These are phyloP conservation scores for Pseudanteris insignis DNA, from an alignment of 2,888 invertebrate genomes.

Conservation along the genomic window DNA sequence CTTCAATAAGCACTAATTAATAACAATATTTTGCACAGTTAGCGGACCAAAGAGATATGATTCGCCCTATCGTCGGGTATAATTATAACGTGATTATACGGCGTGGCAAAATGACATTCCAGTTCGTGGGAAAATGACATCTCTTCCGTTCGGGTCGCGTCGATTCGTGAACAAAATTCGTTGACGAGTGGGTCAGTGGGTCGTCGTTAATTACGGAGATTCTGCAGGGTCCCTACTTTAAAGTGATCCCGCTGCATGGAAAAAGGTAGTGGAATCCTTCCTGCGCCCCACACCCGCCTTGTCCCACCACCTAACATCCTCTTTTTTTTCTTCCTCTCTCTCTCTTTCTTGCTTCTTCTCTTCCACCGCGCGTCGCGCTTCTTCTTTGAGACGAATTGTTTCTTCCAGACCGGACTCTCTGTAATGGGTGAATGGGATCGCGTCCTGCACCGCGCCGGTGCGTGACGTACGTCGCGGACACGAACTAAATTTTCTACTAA, in stretches of 20 bases:
- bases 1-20: no score
- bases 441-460: conserved; percentile 24
- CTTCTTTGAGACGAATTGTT: conserved; percentile 26
- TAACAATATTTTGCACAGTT: no score
- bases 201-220: conserved; percentile 44
- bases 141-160: conserved; percentile 36
- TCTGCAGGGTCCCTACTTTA: conserved; percentile 29
- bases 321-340: conserved; percentile 1
- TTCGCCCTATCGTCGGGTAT: no score
- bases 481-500: conserved; percentile 34
- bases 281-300: not conserved
- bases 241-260: conserved; percentile 10
- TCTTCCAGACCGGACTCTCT: conserved; percentile 39
- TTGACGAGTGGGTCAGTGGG: conserved; percentile 46
- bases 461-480: conserved; percentile 24
- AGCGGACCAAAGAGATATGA: no score
- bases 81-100: conserved; percentile 34
- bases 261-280: no score
- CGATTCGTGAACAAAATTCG: conserved; percentile 44
- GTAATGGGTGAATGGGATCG: conserved; percentile 42
- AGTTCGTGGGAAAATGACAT: conserved; percentile 40
- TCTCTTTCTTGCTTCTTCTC: not conserved
- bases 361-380: conserved; percentile 1
- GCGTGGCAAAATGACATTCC: conserved; percentile 41
- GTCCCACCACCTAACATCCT: conserved; percentile 2